phyloP scores from a whole-genome alignment of 2,888 invertebrate species.

The Cheilosia urbana region DNA sequence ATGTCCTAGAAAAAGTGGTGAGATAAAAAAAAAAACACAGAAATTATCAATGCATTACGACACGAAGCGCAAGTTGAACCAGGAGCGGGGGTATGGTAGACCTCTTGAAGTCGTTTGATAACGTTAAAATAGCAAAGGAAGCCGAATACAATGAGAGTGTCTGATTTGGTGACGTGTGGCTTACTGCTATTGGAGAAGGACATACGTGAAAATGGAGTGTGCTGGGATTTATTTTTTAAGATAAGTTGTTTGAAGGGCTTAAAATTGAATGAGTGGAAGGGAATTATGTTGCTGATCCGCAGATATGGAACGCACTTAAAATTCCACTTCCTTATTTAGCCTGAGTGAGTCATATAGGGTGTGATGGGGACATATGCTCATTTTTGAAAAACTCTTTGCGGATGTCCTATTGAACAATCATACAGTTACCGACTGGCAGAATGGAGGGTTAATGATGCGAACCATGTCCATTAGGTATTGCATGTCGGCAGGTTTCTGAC shows the following conservation, averaged over 20 bases:
- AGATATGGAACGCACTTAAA: slow-evolving; percentile 17
- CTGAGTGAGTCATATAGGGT: slow-evolving; percentile 7
- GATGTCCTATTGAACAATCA: neutral
- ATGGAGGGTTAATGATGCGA: no score
- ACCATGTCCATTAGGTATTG: no score
- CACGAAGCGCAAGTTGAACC: neutral
- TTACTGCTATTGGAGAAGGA: neutral
- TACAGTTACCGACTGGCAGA: no score
- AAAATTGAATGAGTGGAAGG: slow-evolving; percentile 31
- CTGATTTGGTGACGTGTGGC: slow-evolving; percentile 44
- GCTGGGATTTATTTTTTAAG: slow-evolving; percentile 14
- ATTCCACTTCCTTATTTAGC: neutral
- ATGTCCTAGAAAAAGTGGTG: slow-evolving; percentile 50
- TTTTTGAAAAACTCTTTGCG: neutral
- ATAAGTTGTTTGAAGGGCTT: slow-evolving; percentile 11
- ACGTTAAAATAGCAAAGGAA: slow-evolving; percentile 19
- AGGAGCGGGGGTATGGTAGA: neutral
- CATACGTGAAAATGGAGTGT: slow-evolving; percentile 26
- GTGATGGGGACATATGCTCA: neutral
- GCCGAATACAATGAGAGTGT: slow-evolving; percentile 39
- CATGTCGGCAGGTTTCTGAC: no score
- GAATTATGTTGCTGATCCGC: slow-evolving; percentile 41
- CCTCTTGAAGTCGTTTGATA: slow-evolving; percentile 41
- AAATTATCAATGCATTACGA: slow-evolving; percentile 48
- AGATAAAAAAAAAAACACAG: slow-evolving; percentile 61